A percentile compares a stretch with the other conserved stretches of the same genome.
Evolutionary conservation across 2,113 vertebrate species (phyloP).

Genomic region (Tautogolabrus adspersus): DNA sequence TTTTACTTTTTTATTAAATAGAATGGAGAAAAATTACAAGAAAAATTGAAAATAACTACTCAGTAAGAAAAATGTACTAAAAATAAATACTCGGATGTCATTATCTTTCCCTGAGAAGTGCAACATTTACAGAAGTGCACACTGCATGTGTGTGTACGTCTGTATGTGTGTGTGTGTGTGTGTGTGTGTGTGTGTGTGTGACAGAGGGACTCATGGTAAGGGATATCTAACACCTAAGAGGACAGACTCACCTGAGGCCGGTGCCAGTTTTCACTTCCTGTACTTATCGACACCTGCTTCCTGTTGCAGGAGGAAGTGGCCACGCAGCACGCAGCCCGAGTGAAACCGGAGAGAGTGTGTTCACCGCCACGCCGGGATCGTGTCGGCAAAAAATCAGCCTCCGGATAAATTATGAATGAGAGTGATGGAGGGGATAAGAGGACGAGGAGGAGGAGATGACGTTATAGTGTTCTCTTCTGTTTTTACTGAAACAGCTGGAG

Average conservation of each 20-base stretch:
- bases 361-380: constrained; percentile 67
- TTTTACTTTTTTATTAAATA: no score
- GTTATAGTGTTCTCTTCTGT: constrained; percentile 74
- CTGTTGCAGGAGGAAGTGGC: constrained; percentile 82
- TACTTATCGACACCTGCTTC: constrained; percentile 83
- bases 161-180: not conserved
- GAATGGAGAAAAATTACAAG: no score
- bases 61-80: no score
- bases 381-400: constrained; percentile 82
- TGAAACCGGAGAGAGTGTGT: constrained; percentile 78
- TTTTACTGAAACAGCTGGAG: constrained; percentile 79
- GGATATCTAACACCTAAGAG: constrained; percentile 79
- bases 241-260: constrained; percentile 79
- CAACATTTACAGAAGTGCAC: no score
- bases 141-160: no score
- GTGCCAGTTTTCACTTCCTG: constrained; percentile 83
- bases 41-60: no score
- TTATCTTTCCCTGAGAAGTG: no score
- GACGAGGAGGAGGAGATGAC: constrained; percentile 54
- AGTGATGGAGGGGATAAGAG: constrained; percentile 78
- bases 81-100: no score
- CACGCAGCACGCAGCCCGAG: constrained; percentile 72
- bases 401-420: constrained; percentile 87
- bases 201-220: constrained; percentile 52
- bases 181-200: constrained; percentile 16